Evolutionary conservation across 1,140 invertebrate species (phyloP).

Genomic region (Euura lappo): DNA sequence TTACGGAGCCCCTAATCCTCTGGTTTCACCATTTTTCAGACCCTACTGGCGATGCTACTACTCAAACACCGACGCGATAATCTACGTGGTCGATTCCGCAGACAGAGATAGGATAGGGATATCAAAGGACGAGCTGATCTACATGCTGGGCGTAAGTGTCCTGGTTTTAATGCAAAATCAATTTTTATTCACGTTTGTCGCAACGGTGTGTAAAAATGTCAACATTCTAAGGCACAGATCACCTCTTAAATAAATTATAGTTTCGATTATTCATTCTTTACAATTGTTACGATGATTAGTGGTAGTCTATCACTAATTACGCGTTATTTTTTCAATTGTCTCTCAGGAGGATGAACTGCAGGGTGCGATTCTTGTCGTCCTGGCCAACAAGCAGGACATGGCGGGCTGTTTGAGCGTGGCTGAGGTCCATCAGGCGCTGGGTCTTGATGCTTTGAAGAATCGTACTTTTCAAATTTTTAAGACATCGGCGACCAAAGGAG

Average conservation of each 20-base stretch:
- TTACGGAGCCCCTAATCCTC: too few species aligned
- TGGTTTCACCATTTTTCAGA: conserved; percentile 61
- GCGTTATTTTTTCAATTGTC: neutral
- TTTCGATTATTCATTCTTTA: too few species aligned
- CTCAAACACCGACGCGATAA: conserved; percentile 99
- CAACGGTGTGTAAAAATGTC: neutral
- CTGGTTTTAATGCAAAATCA: neutral
- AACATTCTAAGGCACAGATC: too few species aligned
- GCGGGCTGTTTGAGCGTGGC: conserved; percentile 94
- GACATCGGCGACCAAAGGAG: conserved; percentile 98
- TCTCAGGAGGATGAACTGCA: conserved; percentile 94
- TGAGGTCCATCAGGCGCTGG: conserved; percentile 96
- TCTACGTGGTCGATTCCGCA: conserved; percentile 99
- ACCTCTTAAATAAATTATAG: too few species aligned
- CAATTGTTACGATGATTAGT: too few species aligned
- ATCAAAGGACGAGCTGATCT: conserved; percentile 96
- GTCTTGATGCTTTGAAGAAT: conserved; percentile 93
- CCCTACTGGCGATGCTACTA: conserved; percentile 99
- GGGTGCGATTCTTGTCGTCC: conserved; percentile 91
- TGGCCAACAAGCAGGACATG: conserved; percentile 99
- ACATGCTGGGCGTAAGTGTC: conserved; percentile 89
- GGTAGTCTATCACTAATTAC: neutral
- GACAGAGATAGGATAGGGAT: conserved; percentile 98
- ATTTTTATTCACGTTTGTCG: neutral
- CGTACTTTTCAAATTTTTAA: conserved; percentile 99